Evolutionary conservation across 1,140 invertebrate species (phyloP).

Genomic region (Brachionus paranguensis): DNA sequence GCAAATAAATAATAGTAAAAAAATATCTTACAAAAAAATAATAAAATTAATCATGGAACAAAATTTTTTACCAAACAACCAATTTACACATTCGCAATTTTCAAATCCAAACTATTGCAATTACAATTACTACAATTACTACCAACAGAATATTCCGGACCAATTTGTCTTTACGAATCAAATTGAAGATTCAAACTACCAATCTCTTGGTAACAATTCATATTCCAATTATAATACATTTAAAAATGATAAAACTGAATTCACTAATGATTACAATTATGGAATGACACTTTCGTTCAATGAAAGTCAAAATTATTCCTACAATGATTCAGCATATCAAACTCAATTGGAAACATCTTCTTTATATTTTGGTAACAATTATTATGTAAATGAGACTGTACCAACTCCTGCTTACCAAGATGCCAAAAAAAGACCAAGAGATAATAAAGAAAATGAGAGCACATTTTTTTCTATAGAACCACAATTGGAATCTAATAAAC

Average conservation of each 20-base stretch:
- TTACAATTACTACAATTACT: not conserved
- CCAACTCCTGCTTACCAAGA: not conserved
- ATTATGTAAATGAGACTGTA: not conserved
- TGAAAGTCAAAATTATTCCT: not conserved
- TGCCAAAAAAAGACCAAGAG: not conserved
- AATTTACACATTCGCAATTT: not conserved
- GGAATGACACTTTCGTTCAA: not conserved
- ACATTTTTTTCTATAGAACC: not conserved
- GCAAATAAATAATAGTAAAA: not conserved
- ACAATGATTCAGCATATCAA: conserved; percentile 29
- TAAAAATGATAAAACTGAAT: not conserved
- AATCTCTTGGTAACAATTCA: not conserved
- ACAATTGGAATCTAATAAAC: not conserved
- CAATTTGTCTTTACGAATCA: not conserved
- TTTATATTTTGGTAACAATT: not conserved
- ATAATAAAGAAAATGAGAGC: not conserved
- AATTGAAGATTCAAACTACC: not conserved
- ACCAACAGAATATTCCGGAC: not conserved
- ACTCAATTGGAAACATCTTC: not conserved
- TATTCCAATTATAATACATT: not conserved
- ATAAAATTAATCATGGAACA: not conserved
- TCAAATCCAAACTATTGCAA: not conserved
- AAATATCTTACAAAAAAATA: not conserved
- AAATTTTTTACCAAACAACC: not conserved
- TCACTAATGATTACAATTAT: not conserved